Base-by-base conservation (phyloP, 2,888 invertebrate species). In the Tridacna crocea region DNA sequence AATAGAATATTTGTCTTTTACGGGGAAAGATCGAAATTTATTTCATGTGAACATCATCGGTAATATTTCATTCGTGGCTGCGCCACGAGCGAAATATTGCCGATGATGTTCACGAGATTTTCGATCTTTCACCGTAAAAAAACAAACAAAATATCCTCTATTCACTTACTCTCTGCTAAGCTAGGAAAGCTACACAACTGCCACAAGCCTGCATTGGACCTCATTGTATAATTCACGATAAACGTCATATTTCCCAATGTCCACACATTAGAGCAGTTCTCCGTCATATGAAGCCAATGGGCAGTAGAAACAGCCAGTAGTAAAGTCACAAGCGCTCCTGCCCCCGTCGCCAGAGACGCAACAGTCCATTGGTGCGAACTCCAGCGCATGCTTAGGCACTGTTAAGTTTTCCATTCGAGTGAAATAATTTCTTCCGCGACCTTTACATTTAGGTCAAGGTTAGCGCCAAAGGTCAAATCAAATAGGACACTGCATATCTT, bases 231-330 rank as follows among this genome's bases (percentile, higher is more conserved):
- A 51, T 84, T 83, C 2, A 78, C 4, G 13, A 22, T 17, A 19
- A 72, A 4, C 17, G 79, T 79, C 8, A 61, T n/a, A 58, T 83
- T 82, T 17, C 48, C 24, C 63, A 46, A 12, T 36, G 58, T n/a
- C 12, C 27, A 8, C 13, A 11, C 46, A 0, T 58, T 22, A 24
- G 27, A 66, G 60, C 89, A 79, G 12, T 77, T 77, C 75, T 91
- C 91, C 19, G 55, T 79, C 72, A 91, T 89, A 63, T 88, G 84
- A 12, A 92, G 72, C 92, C 92, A 92, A 82, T 86, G 90, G 70
- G 91, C 89, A 8, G 91, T 90, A 36, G 89, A 87, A n/a, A 91
- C 88, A 17, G 91, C 90, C 27, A 92, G 80, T 8, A 89, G 80
- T 75, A 91, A 73, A 11, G 89, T 84, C 10, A 89, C 89, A 19